Percentiles rank a stretch among this genome's conserved stretches.
Conservation (phyloP, 2,797 vertebrate genomes). For the Mormyrops boulengeri region DNA sequence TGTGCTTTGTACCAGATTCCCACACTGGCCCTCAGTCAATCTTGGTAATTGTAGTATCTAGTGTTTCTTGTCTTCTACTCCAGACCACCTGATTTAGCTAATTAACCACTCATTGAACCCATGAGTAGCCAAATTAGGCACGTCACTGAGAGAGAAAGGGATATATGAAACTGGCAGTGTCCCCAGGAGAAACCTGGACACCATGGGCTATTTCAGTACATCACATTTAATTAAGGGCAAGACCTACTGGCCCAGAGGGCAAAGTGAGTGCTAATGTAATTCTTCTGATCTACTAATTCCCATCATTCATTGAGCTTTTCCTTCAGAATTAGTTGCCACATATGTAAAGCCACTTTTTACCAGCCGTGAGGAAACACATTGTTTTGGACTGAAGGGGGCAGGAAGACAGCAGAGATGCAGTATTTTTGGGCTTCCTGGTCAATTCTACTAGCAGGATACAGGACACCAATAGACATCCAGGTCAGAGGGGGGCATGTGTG, state of each 20-base stretch:
- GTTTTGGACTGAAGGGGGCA: background rate
- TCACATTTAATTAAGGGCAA: background rate
- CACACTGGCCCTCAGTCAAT: background rate
- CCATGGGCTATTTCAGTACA: background rate
- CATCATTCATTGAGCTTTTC: background rate
- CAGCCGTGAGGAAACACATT: conserved; percentile 16
- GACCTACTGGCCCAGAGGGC: conserved; percentile 1
- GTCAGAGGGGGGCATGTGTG: background rate
- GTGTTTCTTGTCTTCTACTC: background rate
- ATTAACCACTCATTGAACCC: background rate
- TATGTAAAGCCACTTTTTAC: background rate
- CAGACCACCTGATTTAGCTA: conserved; percentile 7
- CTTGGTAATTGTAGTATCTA: background rate
- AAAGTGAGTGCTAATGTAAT: background rate
- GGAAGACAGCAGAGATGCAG: background rate
- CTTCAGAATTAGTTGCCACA: background rate
- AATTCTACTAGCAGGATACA: background rate
- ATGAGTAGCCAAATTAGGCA: background rate
- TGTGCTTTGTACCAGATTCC: background rate
- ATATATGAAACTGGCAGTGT: background rate
- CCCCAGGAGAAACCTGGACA: background rate
- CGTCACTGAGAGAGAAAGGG: background rate
- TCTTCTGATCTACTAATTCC: background rate
- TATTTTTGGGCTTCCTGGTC: conserved; percentile 5
- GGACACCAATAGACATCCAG: conserved; percentile 8